These are phyloP conservation scores for Phylloscopus trochiloides DNA, from an alignment of 2,113 vertebrate species.

Conservation along the genomic window DNA sequence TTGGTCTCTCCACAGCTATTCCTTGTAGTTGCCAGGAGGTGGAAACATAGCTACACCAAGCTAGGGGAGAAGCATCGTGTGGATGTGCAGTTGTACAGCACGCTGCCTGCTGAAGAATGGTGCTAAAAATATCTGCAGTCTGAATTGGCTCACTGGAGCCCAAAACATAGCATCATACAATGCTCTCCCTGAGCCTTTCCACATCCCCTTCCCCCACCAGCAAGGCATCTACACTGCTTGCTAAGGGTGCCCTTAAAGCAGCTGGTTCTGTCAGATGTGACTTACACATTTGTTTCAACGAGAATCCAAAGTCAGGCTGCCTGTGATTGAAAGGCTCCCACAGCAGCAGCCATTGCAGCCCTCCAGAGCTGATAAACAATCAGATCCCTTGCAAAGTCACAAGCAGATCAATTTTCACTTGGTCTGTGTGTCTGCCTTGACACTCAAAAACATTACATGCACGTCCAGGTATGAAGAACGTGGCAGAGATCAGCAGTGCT, in stretches of 20 bases:
- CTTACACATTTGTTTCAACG: background rate
- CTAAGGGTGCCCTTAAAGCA: background rate
- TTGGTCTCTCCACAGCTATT: slow-evolving; percentile 13
- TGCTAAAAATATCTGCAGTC: slow-evolving; percentile 21
- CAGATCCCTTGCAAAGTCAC: background rate
- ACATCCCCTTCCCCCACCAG: background rate
- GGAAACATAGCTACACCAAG: slow-evolving; percentile 46
- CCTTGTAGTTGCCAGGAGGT: slow-evolving; percentile 21
- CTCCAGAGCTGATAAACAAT: background rate
- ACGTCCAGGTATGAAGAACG: background rate
- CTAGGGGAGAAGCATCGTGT: background rate
- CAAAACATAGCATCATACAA: background rate
- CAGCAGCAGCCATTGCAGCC: background rate
- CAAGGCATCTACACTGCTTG: background rate
- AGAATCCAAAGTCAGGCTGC: background rate
- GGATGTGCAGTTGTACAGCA: background rate
- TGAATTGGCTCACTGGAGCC: background rate
- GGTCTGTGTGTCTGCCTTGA: background rate
- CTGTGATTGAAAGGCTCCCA: background rate
- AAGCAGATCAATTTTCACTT: background rate
- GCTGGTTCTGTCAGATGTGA: background rate
- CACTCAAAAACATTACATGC: background rate
- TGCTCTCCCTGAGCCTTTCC: background rate
- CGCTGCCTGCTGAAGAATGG: background rate
- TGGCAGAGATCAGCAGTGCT: background rate